Evolutionary conservation across 2,888 invertebrate genomes (phyloP).

Genomic region (Lamproptera curius): DNA sequence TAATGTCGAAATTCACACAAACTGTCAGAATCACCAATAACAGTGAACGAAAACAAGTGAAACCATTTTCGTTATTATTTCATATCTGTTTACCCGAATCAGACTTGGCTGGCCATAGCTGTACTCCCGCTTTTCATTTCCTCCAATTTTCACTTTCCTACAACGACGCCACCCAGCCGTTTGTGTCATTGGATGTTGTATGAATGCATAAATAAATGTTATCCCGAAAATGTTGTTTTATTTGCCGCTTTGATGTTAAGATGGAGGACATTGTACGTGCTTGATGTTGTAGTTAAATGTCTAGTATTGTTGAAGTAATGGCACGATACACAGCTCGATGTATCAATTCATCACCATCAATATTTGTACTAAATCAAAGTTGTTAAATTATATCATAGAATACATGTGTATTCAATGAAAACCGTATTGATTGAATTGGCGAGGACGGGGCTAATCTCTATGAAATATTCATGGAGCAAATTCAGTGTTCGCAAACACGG

Average conservation of each 20-base stretch:
- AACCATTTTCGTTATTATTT: constrained; percentile 45
- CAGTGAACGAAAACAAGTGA: constrained; percentile 46
- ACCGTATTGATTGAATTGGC: constrained; percentile 11
- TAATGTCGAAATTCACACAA: no score
- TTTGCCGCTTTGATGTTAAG: constrained; percentile 53
- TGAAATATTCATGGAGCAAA: constrained; percentile 17
- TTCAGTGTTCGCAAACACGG: constrained; percentile 3
- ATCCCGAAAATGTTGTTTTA: constrained; percentile 65
- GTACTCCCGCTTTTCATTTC: constrained; percentile 44
- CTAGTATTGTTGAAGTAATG: constrained; percentile 16
- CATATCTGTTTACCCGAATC: constrained; percentile 46
- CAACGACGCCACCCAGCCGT: constrained; percentile 38
- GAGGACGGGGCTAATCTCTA: neutral
- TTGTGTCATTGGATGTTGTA: constrained; percentile 43
- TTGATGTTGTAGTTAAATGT: constrained; percentile 27
- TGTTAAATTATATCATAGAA: neutral
- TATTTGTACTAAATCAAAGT: neutral
- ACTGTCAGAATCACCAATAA: no score
- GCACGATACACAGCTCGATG: constrained; percentile 23
- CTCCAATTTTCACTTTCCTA: constrained; percentile 42
- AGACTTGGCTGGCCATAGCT: constrained; percentile 41
- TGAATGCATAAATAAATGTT: constrained; percentile 68
- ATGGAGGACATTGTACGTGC: constrained; percentile 24
- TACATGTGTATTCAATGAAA: neutral
- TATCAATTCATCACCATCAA: constrained; percentile 12